Evolutionary conservation across 2,888 invertebrate species (phyloP), one percentile per base, ranked within the genome.

Genomic region (Calliopum simillimum): DNA sequence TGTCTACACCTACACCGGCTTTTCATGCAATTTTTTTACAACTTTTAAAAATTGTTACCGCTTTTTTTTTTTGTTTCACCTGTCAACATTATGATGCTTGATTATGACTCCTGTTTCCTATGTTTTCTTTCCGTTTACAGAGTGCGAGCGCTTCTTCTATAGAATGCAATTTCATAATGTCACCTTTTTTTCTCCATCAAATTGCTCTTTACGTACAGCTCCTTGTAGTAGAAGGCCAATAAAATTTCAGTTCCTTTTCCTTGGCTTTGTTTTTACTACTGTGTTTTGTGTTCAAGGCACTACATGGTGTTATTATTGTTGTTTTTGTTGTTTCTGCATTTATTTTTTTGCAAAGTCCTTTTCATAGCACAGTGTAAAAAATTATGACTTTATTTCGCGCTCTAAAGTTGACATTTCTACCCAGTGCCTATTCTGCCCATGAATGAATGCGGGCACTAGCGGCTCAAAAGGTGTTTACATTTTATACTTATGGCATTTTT

Each of bases 381-480:
- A 19, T 65, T 65, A 65, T 55, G 65, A 65, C 65, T 65, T 65
- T 65, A 61, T 61, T 61, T 46, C 46, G 23, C 33, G 65, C 55
- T 65, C 33, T 8, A 41, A 65, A 55, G 65, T 55, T 44, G 65
- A 53, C 63, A 64, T 51, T 51, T 62, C 25, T 25, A 11, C 33
- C 56, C 59, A 13, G n/a, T 19, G 41, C n/a, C 58, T 59, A n/a
- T 14, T 16, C 19, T 16, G 1, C 12, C 2, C 53, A 23, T 3
- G 19, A 51, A 19, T 21, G 19, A 51, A 19, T 51, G n/a, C 14
- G 19, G 23, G 53, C 12, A 64, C 16, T 51, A 64, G 58, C 44
- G 53, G 67, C 47, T 59, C 59, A 58, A 59, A 61, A 61, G 67
- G 49, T 67, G 67, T 67, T 67, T 58, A 19, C 44, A 59, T 58